Percentiles rank a stretch among this genome's conserved stretches.
These are phyloP conservation scores for Acanthis flammea DNA, from an alignment of 2,797 vertebrate species.

Conservation along the genomic window DNA sequence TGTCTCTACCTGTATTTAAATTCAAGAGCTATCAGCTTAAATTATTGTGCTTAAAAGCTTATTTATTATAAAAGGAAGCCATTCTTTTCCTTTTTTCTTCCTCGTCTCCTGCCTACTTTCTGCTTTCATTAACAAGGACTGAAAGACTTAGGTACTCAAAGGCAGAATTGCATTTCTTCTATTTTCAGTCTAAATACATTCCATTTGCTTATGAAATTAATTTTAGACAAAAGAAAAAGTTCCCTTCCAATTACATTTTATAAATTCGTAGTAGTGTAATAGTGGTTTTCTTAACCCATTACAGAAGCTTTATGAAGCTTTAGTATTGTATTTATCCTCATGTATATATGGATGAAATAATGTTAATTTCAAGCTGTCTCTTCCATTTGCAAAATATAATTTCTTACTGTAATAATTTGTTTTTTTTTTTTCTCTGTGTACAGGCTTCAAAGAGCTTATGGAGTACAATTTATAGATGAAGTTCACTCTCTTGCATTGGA, in stretches of 20 bases:
- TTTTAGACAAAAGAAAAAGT: not conserved
- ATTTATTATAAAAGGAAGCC: not conserved
- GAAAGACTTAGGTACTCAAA: not conserved
- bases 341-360: not conserved
- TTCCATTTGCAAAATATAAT: not conserved
- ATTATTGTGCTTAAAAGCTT: not conserved
- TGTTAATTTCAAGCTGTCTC: not conserved
- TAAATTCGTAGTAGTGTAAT: not conserved
- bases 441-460: not conserved
- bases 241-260: not conserved
- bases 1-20: not conserved
- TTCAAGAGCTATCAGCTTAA: not conserved
- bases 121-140: not conserved
- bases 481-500: not conserved
- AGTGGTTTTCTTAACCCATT: not conserved
- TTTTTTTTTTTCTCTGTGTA: not conserved
- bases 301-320: not conserved
- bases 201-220: not conserved
- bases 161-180: not conserved
- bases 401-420: not conserved
- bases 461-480: not conserved
- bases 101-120: not conserved
- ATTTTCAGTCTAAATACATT: not conserved
- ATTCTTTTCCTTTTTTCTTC: not conserved
- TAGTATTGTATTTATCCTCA: not conserved